Evolutionary conservation across 2,113 vertebrate genomes (phyloP), one percentile per base, ranked within the genome.

Genomic region (Dicerorhinus sumatrensis): DNA sequence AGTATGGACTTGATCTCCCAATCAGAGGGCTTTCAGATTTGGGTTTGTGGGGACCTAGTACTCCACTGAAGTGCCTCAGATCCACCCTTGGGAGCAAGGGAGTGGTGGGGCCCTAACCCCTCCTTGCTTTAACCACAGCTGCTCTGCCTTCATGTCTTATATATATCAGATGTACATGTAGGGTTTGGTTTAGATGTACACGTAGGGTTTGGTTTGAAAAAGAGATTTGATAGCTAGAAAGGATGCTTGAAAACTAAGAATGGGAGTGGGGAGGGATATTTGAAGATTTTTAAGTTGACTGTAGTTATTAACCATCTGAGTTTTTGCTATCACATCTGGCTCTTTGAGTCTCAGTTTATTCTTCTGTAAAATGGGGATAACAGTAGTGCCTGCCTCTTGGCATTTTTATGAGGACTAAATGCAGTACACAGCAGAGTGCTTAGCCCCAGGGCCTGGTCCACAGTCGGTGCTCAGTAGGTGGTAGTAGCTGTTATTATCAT

Each of bases 401-500:
- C 36, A 2, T 21, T 86, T 56, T 54, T 33, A 6, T 25, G 20
- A 58, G 54, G 12, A 23, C 36, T 46, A 1, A 33, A 2, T 23
- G 2, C 12, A 7, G 31, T 62, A 3, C 14, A 4, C 20, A 6
- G 48, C 18, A 16, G 31, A 13, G 18, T 48, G 46, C 46, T n/a
- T 25, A 25, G 21, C 56, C 16, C 27, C 63, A 7, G 63, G 5
- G 9, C 39, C 39, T 7, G 27, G 6, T 9, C 3, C 33, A 13
- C 39, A 25, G n/a, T 16, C 6, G 8, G 8, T 27, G 36, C 54
- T 60, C 8, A 4, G 70, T 6, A 10, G 13, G 0, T 69, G 33
- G 21, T 58, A 3, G 51, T 31, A 11, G 18, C 39, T 0, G 17
- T 51, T 48, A 4, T 12, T 23, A 21, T 4, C 7, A 0, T 12